A percentile compares a stretch with the other conserved stretches of the same genome.
Evolutionary conservation across 1,140 invertebrate genomes (phyloP).

Genomic region (Drosophila pandora): DNA sequence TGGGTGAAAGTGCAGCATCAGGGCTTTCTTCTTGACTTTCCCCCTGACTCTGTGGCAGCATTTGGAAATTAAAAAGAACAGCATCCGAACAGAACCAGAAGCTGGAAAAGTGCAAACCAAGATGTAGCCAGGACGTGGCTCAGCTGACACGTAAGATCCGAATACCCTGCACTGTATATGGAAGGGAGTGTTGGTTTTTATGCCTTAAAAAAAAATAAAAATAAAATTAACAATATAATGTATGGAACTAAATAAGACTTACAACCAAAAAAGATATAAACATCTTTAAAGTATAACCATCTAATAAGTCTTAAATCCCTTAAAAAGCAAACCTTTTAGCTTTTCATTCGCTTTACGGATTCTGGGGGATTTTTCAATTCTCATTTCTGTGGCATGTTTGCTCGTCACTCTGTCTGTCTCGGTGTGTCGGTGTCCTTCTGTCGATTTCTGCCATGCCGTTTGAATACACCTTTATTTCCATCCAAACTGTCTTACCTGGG

Average conservation of each 20-base stretch:
- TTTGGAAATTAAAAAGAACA: conserved; percentile 72
- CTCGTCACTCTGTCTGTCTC: background rate
- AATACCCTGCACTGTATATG: background rate
- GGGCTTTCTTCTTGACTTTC: conserved; percentile 24
- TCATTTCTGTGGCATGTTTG: conserved; percentile 29
- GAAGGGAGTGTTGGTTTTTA: background rate
- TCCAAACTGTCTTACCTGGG: conserved; percentile 27
- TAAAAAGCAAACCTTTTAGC: background rate
- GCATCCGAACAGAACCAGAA: conserved; percentile 11
- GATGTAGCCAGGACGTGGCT: conserved; percentile 4
- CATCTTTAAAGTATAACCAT: background rate
- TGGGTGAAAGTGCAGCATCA: conserved; percentile 62
- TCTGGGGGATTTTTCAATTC: conserved; percentile 17
- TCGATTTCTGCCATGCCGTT: background rate
- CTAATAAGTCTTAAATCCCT: background rate
- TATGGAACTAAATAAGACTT: background rate
- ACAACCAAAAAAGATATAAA: background rate
- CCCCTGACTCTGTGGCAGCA: conserved; percentile 41
- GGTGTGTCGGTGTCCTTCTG: background rate
- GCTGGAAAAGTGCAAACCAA: conserved; percentile 13
- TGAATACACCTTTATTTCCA: conserved; percentile 9
- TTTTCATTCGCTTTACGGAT: background rate
- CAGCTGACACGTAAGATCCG: conserved; percentile 16
- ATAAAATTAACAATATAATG: too few relatives aligned
- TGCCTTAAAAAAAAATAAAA: too few relatives aligned